A percentile compares a stretch with the other conserved stretches of the same genome.
Conservation (phyloP, 2,113 vertebrate genomes). For the Tragulus kanchil region DNA sequence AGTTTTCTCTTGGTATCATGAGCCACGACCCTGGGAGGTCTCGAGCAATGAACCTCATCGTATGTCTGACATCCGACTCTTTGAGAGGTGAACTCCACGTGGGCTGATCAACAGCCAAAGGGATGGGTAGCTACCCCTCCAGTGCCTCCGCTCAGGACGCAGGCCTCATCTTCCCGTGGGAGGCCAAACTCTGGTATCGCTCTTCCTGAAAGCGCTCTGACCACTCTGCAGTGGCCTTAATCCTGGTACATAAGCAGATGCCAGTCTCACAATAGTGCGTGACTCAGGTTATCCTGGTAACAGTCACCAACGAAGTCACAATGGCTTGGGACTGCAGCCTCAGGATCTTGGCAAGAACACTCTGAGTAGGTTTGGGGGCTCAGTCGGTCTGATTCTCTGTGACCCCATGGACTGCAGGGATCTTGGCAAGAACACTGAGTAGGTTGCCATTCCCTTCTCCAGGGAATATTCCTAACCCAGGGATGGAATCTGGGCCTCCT, state of each 20-base stretch:
- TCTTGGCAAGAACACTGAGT: too few relatives aligned
- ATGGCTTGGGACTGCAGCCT: too few relatives aligned
- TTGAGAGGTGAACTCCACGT: rapidly evolving
- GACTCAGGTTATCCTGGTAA: neutral
- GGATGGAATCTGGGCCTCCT: too few relatives aligned
- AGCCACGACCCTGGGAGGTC: neutral
- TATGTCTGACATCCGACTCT: neutral
- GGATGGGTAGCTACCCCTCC: too few relatives aligned
- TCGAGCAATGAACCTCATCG: neutral
- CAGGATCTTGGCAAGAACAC: too few relatives aligned
- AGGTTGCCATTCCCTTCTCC: too few relatives aligned
- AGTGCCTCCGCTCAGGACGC: rapidly evolving
- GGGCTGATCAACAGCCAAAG: neutral
- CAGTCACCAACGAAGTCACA: neutral
- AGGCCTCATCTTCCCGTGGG: neutral
- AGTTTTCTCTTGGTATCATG: neutral
- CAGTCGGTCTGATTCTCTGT: too few relatives aligned
- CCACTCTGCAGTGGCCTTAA: neutral
- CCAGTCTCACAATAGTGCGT: neutral
- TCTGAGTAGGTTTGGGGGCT: too few relatives aligned
- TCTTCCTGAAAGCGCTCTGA: neutral
- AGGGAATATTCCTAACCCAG: too few relatives aligned
- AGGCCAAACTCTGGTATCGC: neutral
- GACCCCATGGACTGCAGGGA: too few relatives aligned
- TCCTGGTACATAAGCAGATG: neutral